These are phyloP conservation scores for Smutsia gigantea DNA, from an alignment of 2,797 vertebrate species.

Conservation along the genomic window DNA sequence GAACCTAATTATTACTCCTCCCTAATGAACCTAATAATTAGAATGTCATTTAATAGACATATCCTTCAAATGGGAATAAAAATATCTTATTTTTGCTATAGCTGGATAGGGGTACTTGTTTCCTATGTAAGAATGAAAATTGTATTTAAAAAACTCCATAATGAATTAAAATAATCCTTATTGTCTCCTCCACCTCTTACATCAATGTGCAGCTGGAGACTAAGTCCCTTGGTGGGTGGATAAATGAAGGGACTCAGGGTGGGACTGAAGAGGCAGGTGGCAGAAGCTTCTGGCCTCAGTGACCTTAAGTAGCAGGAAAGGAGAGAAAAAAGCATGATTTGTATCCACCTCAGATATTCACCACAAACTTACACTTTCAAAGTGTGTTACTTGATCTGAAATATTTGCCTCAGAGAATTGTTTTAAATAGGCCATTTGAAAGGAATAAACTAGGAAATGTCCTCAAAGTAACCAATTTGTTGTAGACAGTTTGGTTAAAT, in stretches of 20 bases:
- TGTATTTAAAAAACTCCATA: neutral
- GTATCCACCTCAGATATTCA: neutral
- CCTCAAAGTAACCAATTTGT: neutral
- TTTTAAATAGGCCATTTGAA: neutral
- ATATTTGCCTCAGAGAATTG: neutral
- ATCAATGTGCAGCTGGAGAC: neutral
- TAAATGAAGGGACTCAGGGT: neutral
- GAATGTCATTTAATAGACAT: constrained; percentile 39
- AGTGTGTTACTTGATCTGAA: neutral
- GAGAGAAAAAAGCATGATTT: neutral
- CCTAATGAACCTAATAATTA: constrained; percentile 59
- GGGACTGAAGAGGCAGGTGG: neutral
- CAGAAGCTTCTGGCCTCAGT: neutral
- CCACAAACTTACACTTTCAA: neutral
- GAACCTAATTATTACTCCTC: neutral
- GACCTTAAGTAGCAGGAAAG: neutral
- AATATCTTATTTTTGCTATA: neutral
- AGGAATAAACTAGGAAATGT: neutral
- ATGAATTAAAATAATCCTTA: neutral
- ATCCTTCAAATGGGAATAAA: constrained; percentile 23
- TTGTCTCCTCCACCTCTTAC: neutral
- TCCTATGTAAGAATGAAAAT: neutral
- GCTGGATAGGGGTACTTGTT: neutral
- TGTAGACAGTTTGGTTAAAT: neutral
- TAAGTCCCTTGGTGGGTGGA: fast-evolving